Conservation (phyloP, 2,888 invertebrate genomes). For the Spicauda simplicius region DNA sequence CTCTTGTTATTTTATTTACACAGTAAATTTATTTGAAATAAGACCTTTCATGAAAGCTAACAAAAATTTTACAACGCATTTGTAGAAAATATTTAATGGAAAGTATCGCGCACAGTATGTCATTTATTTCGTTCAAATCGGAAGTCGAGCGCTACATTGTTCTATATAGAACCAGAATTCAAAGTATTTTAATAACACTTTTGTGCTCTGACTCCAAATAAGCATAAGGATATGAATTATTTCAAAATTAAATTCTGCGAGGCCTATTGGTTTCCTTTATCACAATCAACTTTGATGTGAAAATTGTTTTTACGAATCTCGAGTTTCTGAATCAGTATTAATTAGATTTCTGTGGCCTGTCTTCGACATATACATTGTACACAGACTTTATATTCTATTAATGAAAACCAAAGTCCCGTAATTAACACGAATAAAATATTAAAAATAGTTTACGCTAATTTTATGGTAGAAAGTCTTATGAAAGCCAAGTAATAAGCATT, state of each 20-base stretch:
- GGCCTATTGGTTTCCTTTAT: not conserved
- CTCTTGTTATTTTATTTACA: too few species aligned
- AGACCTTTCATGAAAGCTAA: not conserved
- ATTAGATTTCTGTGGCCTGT: not conserved
- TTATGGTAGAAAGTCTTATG: not conserved
- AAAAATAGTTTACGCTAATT: not conserved
- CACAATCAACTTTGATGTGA: not conserved
- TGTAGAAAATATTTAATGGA: constrained; percentile 55
- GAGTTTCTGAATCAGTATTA: not conserved
- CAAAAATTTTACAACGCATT: not conserved
- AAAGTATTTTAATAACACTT: constrained; percentile 69
- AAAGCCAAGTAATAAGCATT: not conserved
- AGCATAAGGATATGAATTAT: constrained; percentile 44
- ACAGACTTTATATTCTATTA: too few species aligned
- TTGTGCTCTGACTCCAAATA: constrained; percentile 51
- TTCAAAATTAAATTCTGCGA: constrained; percentile 53
- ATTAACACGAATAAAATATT: too few species aligned
- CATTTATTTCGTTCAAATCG: constrained; percentile 41
- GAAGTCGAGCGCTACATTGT: constrained; percentile 41
- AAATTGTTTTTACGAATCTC: not conserved
- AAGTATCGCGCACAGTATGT: constrained; percentile 53
- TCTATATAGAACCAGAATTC: constrained; percentile 48
- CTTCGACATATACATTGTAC: too few species aligned
- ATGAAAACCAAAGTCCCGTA: too few species aligned
- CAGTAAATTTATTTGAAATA: not conserved